Percentiles rank a stretch among this genome's conserved stretches.
These are phyloP conservation scores for Pseudochirops cupreus DNA, from an alignment of 2,797 vertebrate genomes.

Conservation along the genomic window DNA sequence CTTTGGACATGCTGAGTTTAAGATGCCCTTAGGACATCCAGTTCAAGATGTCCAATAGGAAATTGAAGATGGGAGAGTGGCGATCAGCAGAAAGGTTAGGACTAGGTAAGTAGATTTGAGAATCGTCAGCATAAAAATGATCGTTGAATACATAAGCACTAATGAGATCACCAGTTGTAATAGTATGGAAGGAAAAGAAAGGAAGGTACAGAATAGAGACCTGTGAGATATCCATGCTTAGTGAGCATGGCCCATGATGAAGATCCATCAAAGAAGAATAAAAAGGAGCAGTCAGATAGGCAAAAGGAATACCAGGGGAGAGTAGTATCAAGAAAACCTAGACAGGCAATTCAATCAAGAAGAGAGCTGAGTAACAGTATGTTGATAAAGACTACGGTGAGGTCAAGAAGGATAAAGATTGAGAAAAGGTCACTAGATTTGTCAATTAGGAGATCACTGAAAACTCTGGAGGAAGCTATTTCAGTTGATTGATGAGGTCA, in stretches of 20 bases:
- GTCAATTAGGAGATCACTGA: too few species aligned
- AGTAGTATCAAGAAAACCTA: not conserved
- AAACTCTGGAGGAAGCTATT: too few species aligned
- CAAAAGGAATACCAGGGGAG: not conserved
- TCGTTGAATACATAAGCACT: not conserved
- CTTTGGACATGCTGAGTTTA: not conserved
- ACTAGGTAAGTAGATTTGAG: not conserved
- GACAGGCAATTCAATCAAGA: not conserved
- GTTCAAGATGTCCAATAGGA: not conserved
- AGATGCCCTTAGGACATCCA: too few species aligned
- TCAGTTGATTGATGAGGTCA: too few species aligned
- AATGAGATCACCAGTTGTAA: not conserved
- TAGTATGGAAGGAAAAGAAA: not conserved
- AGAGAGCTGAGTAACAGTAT: too few species aligned
- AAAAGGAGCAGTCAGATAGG: not conserved
- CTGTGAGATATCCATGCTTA: not conserved
- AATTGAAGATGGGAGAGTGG: not conserved
- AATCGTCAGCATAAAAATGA: not conserved
- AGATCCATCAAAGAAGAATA: not conserved
- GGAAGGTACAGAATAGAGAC: not conserved
- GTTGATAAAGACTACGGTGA: too few species aligned
- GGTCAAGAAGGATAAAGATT: too few species aligned
- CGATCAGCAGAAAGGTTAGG: not conserved
- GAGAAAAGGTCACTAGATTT: too few species aligned
- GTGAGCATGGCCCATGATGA: not conserved